Conservation (phyloP, 2,113 vertebrate species). For the Myotis lucifugus region DNA sequence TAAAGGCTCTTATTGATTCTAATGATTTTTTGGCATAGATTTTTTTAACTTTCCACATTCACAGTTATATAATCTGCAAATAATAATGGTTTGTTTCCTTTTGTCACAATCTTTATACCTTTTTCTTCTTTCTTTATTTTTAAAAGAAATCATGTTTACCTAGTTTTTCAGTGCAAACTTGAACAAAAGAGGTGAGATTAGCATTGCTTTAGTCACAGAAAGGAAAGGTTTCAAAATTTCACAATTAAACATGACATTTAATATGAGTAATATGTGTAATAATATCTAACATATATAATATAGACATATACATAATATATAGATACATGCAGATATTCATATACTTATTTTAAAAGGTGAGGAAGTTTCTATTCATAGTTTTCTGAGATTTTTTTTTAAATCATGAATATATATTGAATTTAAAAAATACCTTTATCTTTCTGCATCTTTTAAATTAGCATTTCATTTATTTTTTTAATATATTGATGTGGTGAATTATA, state of each 20-base stretch:
- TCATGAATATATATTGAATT: conserved; percentile 57
- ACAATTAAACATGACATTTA: conserved; percentile 27
- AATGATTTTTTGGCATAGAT: not conserved
- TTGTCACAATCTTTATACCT: not conserved
- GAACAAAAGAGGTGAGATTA: not conserved
- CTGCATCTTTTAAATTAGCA: conserved; percentile 55
- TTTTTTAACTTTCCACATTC: not conserved
- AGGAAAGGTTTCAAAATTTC: not conserved
- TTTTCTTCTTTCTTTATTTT: not conserved
- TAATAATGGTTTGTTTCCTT: not conserved
- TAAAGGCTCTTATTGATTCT: conserved; percentile 1
- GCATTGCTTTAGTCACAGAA: not conserved
- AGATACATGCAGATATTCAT: not conserved
- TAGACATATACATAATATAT: not conserved
- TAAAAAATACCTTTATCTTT: conserved; percentile 61
- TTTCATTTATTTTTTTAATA: conserved; percentile 48
- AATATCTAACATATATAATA: not conserved
- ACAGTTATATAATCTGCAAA: not conserved
- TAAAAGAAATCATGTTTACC: not conserved
- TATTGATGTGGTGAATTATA: conserved; percentile 47
- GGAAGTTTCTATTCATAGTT: not conserved
- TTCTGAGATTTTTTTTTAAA: not conserved
- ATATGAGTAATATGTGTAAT: not conserved
- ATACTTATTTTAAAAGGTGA: not conserved
- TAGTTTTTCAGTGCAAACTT: not conserved